phyloP scores from a whole-genome alignment of 2,113 vertebrate genomes.

The Thalassoma bifasciatum region DNA sequence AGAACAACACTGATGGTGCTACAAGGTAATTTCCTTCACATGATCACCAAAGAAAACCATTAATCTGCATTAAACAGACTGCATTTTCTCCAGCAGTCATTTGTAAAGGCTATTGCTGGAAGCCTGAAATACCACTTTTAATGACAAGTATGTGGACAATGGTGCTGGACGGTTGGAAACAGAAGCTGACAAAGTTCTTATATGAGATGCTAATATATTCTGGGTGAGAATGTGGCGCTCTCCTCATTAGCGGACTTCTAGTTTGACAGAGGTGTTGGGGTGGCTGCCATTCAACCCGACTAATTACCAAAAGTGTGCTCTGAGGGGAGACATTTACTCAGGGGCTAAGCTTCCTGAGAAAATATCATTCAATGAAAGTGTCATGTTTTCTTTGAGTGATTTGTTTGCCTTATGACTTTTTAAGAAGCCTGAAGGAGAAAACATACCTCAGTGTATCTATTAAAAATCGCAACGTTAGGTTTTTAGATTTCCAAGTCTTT shows the following conservation, averaged over 20 bases:
- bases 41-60: background rate
- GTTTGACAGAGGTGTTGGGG: constrained; percentile 66
- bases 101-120: background rate
- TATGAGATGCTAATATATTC: constrained; percentile 68
- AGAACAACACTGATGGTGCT: background rate
- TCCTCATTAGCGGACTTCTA: constrained; percentile 63
- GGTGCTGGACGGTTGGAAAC: constrained; percentile 31
- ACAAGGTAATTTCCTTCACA: constrained; percentile 4
- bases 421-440: background rate
- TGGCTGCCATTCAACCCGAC: constrained; percentile 59
- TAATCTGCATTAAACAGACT: background rate
- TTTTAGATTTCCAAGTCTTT: no score
- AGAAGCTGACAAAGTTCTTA: constrained; percentile 40
- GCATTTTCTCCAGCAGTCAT: background rate
- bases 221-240: constrained; percentile 61
- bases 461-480: background rate
- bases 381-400: constrained; percentile 19
- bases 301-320: constrained; percentile 61
- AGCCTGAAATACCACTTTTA: constrained; percentile 10
- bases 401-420: constrained; percentile 31
- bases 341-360: constrained; percentile 29
- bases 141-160: constrained; percentile 21
- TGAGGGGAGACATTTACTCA: constrained; percentile 46
- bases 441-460: background rate
- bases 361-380: constrained; percentile 23